A percentile compares a stretch with the other conserved stretches of the same genome.
Conservation (phyloP, 2,797 vertebrate species). For the Cossypha dichroa region DNA sequence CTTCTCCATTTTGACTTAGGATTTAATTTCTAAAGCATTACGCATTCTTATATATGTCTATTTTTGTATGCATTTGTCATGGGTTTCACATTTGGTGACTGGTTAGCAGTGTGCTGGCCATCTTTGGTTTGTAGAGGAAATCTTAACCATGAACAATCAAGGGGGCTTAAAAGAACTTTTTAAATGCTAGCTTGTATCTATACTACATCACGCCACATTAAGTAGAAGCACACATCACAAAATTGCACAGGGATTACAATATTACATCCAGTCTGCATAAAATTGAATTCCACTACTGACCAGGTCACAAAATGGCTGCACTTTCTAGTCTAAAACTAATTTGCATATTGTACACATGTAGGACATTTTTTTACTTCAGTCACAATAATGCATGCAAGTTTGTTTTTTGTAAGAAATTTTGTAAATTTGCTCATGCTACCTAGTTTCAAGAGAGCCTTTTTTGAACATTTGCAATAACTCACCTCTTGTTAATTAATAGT, state of each 20-base stretch:
- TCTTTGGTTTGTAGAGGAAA: constrained; percentile 83
- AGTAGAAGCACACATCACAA: constrained; percentile 91
- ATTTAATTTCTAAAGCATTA: constrained; percentile 74
- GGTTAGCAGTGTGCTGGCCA: constrained; percentile 86
- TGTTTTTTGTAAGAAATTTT: constrained; percentile 85
- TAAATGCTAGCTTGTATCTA: constrained; percentile 79
- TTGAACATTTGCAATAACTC: constrained; percentile 85
- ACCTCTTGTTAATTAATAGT: constrained; percentile 82
- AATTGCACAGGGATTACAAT: constrained; percentile 93
- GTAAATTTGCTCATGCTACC: constrained; percentile 91
- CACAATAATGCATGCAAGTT: constrained; percentile 96
- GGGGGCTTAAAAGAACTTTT: constrained; percentile 76
- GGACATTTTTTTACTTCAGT: constrained; percentile 89
- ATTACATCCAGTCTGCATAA: constrained; percentile 91
- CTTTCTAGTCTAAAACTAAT: constrained; percentile 92
- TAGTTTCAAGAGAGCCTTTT: constrained; percentile 82
- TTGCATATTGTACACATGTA: constrained; percentile 90
- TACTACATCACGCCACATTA: constrained; percentile 86
- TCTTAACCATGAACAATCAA: constrained; percentile 80
- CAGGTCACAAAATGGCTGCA: constrained; percentile 87
- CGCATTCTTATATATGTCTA: constrained; percentile 53
- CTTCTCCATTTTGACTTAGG: constrained; percentile 86
- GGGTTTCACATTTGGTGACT: constrained; percentile 82
- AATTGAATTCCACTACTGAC: constrained; percentile 86
- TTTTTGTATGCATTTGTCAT: constrained; percentile 68